Base-by-base conservation (phyloP, 2,888 invertebrate genomes). In the Alloscopus bannaensis region DNA sequence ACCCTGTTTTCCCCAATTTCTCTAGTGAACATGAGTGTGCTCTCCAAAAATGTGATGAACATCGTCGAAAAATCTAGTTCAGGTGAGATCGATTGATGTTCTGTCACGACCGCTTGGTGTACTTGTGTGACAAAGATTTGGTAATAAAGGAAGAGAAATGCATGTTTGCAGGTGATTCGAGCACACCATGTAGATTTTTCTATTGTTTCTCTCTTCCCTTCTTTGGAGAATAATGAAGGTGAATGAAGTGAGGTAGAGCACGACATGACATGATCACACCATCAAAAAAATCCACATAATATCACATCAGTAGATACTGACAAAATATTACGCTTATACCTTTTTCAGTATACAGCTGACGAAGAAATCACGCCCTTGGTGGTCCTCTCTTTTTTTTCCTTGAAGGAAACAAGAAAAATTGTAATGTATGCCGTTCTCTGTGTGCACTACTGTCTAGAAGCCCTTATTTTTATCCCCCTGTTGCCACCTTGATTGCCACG, bases 361-460 rank as follows among this genome's bases (percentile, higher is more conserved):
- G 66, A 75, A 59, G 40, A 75, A 66, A 75, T 75, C 75, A 59
- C 75, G 47, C 75, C 65, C 57, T 75, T 66, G 75, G 75, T 75
- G 75, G 75, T 66, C 75, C 64, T 59, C 26, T 72, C 50, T n/a
- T n/a, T n/a, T n/a, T n/a, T n/a, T n/a, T n/a, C n/a, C n/a, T n/a
- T n/a, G n/a, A n/a, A n/a, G n/a, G n/a, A n/a, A n/a, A n/a, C n/a
- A n/a, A n/a, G n/a, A n/a, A n/a, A n/a, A n/a, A n/a, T n/a, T n/a
- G n/a, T n/a, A n/a, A n/a, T n/a, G n/a, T n/a, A 40, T 24, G 62
- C 16, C 36, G 29, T 57, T n/a, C 42, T 29, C 40, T 16, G 18
- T 16, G 29, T 29, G 8, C 29, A 29, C 36, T 36, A 24, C 16
- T 47, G 24, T n/a, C 24, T 60, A 70, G 31, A 59, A 47, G 70